Conservation (phyloP, 2,888 invertebrate species). For the Dasypogon diadema region DNA sequence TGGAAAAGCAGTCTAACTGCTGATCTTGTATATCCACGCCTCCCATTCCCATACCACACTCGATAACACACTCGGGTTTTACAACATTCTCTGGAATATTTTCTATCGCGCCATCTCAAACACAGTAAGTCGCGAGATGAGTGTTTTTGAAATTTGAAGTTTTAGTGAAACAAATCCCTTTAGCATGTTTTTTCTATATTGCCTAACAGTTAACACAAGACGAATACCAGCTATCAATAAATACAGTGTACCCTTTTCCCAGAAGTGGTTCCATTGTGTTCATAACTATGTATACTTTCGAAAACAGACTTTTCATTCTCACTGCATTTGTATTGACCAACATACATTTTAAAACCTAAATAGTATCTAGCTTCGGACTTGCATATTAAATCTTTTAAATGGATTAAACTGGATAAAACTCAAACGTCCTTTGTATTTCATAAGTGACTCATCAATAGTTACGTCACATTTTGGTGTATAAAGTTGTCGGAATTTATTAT, state of each 20-base stretch:
- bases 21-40: conserved; percentile 44
- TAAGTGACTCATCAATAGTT: neutral
- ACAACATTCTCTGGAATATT: conserved; percentile 17
- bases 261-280: conserved; percentile 26
- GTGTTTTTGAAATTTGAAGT: conserved; percentile 17
- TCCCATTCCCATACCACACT: conserved; percentile 38
- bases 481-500: neutral
- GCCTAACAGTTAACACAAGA: conserved; percentile 26
- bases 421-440: neutral
- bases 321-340: neutral
- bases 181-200: conserved; percentile 41
- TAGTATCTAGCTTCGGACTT: conserved; percentile 11
- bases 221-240: conserved; percentile 41
- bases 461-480: neutral
- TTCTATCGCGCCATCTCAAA: conserved; percentile 40
- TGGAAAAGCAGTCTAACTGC: conserved; percentile 34
- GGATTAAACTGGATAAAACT: neutral
- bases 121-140: conserved; percentile 21
- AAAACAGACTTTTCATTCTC: neutral
- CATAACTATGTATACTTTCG: conserved; percentile 29
- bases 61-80: conserved; percentile 38
- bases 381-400: conserved; percentile 10
- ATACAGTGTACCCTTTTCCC: conserved; percentile 39
- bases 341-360: neutral
- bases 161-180: conserved; percentile 1